Evolutionary conservation across 2,888 invertebrate species (phyloP).

Genomic region (Polydesmus complanatus): DNA sequence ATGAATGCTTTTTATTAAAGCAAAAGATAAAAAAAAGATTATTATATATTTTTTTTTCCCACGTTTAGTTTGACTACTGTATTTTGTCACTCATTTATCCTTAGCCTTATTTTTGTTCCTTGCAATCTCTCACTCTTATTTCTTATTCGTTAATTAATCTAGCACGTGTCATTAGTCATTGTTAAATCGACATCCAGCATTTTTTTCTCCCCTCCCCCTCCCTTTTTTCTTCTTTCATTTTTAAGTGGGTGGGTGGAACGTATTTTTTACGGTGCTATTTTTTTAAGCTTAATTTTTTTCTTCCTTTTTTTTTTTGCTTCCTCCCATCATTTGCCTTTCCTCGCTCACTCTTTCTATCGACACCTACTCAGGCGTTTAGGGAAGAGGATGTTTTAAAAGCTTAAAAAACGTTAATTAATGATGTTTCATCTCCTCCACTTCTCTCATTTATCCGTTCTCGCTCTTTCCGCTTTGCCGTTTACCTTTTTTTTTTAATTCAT

Average conservation of each 20-base stretch:
- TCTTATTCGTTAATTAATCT: not conserved
- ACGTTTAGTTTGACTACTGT: too few species aligned
- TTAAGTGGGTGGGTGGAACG: too few species aligned
- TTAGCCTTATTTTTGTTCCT: too few species aligned
- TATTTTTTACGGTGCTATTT: not conserved
- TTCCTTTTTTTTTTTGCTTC: not conserved
- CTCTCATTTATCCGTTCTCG: not conserved
- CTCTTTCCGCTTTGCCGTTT: not conserved
- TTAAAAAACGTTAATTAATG: not conserved
- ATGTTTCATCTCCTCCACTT: not conserved
- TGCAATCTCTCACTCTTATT: not conserved
- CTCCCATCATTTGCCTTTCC: not conserved
- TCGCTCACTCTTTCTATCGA: not conserved
- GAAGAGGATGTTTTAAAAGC: not conserved
- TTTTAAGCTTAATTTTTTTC: not conserved
- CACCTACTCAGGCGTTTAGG: not conserved
- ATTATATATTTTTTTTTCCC: too few species aligned
- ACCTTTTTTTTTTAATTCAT: not conserved
- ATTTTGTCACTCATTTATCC: too few species aligned
- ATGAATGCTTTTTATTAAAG: too few species aligned
- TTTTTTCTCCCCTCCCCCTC: too few species aligned
- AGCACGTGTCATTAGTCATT: not conserved
- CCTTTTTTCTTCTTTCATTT: not conserved
- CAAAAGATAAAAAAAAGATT: too few species aligned
- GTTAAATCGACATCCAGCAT: too few species aligned